A percentile compares a stretch with the other conserved stretches of the same genome.
Evolutionary conservation across 2,888 invertebrate species (phyloP).

Genomic region (Sabatieria punctata): DNA sequence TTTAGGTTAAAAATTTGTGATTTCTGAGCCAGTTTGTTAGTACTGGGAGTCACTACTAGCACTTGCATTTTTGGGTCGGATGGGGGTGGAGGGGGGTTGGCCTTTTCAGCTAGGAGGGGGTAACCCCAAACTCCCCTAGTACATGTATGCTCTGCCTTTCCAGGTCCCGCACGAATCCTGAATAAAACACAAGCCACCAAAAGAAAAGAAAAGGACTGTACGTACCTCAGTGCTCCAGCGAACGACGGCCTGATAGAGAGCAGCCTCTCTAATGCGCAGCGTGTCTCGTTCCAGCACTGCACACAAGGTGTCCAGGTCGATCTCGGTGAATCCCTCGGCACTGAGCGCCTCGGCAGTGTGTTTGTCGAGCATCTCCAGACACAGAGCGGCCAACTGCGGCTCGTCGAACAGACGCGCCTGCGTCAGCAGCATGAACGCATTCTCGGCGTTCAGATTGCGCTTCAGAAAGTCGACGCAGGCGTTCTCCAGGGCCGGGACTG

Average conservation of each 20-base stretch:
- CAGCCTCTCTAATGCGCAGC: slow-evolving; percentile 56
- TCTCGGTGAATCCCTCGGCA: slow-evolving; percentile 59
- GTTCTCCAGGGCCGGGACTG: slow-evolving; percentile 60
- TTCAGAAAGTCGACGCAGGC: slow-evolving; percentile 61
- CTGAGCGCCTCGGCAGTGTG: slow-evolving; percentile 58
- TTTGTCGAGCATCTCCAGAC: slow-evolving; percentile 64
- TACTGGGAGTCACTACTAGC: no score
- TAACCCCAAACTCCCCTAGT: no score
- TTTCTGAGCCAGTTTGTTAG: no score
- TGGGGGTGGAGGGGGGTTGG: no score
- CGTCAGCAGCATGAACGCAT: slow-evolving; percentile 61
- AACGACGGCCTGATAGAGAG: slow-evolving; percentile 54
- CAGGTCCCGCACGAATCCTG: no score
- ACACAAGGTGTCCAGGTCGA: slow-evolving; percentile 59
- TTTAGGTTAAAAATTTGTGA: no score
- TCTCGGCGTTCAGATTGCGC: slow-evolving; percentile 57
- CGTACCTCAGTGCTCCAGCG: slow-evolving; percentile 27
- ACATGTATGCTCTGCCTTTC: no score
- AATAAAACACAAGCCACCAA: no score
- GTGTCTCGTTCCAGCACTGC: slow-evolving; percentile 60
- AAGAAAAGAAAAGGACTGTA: neutral
- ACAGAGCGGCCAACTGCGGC: slow-evolving; percentile 57
- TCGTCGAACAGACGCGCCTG: slow-evolving; percentile 64
- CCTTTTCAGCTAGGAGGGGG: no score
- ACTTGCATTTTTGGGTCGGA: no score